Evolutionary conservation across 37 sponge, comb jelly and placozoan species (phyloP).

Genomic region (Corticium candelabrum): DNA sequence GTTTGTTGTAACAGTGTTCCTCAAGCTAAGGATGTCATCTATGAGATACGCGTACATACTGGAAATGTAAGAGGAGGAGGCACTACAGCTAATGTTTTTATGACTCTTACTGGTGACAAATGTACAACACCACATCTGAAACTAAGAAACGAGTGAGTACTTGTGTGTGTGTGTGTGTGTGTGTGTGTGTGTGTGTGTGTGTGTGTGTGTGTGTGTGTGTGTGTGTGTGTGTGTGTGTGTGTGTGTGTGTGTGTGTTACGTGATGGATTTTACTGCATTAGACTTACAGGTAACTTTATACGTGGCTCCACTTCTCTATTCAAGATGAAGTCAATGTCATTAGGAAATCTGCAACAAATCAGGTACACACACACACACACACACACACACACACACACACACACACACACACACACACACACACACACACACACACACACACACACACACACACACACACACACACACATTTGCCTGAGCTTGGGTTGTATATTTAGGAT

Average conservation of each 20-base stretch:
- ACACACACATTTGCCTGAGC: too few species aligned
- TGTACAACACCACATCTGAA: not conserved
- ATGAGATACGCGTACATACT: not conserved
- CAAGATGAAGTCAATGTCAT: not conserved
- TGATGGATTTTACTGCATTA: not conserved
- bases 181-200: not conserved
- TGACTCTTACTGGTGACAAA: not conserved
- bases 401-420: too few species aligned
- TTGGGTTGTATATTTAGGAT: not conserved
- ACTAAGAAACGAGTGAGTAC: not conserved
- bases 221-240: too few species aligned
- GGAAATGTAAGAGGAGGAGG: not conserved
- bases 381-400: too few species aligned
- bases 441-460: too few species aligned
- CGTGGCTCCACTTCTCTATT: not conserved
- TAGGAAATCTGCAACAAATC: not conserved
- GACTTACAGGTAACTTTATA: not conserved
- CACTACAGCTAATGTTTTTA: not conserved
- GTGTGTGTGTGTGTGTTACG: too few species aligned
- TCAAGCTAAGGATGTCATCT: too few species aligned
- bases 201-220: not conserved
- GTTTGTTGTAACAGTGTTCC: too few species aligned
- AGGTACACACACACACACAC: too few species aligned
- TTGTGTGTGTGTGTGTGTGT: not conserved
- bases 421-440: too few species aligned